Evolutionary conservation across 1,140 invertebrate genomes (phyloP).

Genomic region (Drosophila arawakana): DNA sequence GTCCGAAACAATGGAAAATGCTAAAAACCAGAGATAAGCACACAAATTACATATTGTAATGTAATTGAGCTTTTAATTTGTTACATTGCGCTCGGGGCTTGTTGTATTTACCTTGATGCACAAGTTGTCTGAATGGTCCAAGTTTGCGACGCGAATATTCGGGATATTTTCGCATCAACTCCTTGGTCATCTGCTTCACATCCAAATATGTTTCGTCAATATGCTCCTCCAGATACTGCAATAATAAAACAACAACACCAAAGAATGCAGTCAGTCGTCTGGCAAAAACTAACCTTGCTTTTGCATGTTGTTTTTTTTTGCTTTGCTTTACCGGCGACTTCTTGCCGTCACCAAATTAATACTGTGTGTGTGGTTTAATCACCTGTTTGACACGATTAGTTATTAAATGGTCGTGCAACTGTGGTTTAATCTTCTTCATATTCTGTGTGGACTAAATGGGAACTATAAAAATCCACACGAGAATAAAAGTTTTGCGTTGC

Average conservation of each 20-base stretch:
- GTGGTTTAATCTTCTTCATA: slow-evolving; percentile 79
- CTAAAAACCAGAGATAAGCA: slow-evolving; percentile 50
- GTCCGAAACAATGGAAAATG: slow-evolving; percentile 86
- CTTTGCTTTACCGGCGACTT: slow-evolving; percentile 18
- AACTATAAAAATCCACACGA: slow-evolving; percentile 41
- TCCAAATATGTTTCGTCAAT: slow-evolving; percentile 90
- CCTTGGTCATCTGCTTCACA: slow-evolving; percentile 90
- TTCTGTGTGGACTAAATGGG: slow-evolving; percentile 44
- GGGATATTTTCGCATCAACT: slow-evolving; percentile 88
- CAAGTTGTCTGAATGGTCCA: slow-evolving; percentile 88
- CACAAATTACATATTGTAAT: neutral
- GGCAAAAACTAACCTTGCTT: slow-evolving; percentile 70
- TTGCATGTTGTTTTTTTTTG: slow-evolving; percentile 25
- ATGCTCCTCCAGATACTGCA: slow-evolving; percentile 89
- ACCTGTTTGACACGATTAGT: slow-evolving; percentile 82
- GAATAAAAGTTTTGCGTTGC: slow-evolving; percentile 42
- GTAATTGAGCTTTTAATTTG: neutral
- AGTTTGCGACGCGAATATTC: slow-evolving; percentile 90
- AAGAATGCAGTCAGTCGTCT: slow-evolving; percentile 12
- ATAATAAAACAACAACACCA: slow-evolving; percentile 9
- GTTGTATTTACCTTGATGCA: slow-evolving; percentile 86
- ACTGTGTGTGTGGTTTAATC: slow-evolving; percentile 2
- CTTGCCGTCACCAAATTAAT: neutral
- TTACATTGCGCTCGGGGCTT: neutral
- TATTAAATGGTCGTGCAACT: slow-evolving; percentile 74